Evolutionary conservation across 2,113 vertebrate genomes (phyloP).

Genomic region (Acrocephalus arundinaceus): DNA sequence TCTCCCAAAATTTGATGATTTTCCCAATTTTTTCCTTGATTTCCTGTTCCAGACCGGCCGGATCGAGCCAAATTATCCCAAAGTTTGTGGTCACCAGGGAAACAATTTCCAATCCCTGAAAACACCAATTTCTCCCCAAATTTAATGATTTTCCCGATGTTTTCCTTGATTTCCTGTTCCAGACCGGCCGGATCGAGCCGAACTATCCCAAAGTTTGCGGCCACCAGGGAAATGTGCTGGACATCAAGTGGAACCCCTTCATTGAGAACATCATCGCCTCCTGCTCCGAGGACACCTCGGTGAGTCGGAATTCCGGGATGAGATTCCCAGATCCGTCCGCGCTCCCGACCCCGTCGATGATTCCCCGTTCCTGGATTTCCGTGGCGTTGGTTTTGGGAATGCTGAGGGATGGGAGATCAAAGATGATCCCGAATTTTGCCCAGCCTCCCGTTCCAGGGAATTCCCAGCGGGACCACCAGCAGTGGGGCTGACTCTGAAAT

Average conservation of each 20-base stretch:
- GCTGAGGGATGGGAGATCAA: not conserved
- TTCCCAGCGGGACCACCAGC: no score
- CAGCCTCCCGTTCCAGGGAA: not conserved
- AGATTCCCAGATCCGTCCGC: accelerated
- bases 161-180: not conserved
- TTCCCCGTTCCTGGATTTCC: accelerated
- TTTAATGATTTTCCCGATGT: accelerated
- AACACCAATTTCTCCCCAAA: not conserved
- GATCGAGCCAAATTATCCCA: no score
- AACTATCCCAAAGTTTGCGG: conserved; percentile 51
- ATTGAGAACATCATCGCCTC: conserved; percentile 96
- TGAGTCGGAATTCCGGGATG: conserved; percentile 57
- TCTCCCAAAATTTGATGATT: no score
- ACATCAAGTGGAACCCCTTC: conserved; percentile 99
- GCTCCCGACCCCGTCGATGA: accelerated
- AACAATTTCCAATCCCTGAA: not conserved
- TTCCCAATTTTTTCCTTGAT: no score
- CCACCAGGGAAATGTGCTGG: conserved; percentile 90
- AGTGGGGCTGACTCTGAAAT: not conserved
- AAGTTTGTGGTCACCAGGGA: not conserved
- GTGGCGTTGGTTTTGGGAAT: not conserved
- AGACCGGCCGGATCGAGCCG: conserved; percentile 90
- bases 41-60: no score
- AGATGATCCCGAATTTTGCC: not conserved
- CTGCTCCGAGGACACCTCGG: conserved; percentile 95